phyloP scores from a whole-genome alignment of 2,888 invertebrate species.

The Phrixothrix hirtus region DNA sequence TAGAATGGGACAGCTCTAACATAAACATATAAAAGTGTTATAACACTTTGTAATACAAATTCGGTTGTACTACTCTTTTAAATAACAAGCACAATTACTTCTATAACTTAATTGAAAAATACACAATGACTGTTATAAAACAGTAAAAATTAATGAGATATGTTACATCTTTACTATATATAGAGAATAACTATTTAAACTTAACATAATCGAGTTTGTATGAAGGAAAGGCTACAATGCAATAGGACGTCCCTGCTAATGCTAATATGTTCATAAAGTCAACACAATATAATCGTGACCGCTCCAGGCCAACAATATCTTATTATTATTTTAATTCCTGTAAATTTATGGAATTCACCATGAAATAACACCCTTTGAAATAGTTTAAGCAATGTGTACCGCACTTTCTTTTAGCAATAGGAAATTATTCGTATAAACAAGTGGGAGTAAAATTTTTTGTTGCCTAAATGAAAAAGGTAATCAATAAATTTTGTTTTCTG shows the following conservation, averaged over 20 bases:
- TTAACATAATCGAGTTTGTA: constrained; percentile 3
- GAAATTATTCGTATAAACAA: background rate
- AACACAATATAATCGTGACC: constrained; percentile 49
- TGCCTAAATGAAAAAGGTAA: background rate
- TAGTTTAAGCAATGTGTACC: constrained; percentile 12
- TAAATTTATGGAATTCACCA: constrained; percentile 46
- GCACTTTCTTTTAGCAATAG: constrained; percentile 3
- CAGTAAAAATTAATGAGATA: too few species aligned
- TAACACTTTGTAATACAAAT: too few species aligned
- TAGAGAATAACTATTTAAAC: too few species aligned
- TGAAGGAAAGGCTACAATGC: constrained; percentile 24
- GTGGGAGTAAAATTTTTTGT: background rate
- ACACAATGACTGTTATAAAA: too few species aligned
- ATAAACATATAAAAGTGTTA: too few species aligned
- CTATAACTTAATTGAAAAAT: too few species aligned
- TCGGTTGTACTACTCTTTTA: too few species aligned
- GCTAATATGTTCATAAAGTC: constrained; percentile 47
- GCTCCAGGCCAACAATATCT: constrained; percentile 43
- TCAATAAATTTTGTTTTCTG: background rate
- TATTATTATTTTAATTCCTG: constrained; percentile 48
- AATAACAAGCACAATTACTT: too few species aligned
- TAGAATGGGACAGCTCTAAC: too few species aligned
- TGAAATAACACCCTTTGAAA: constrained; percentile 37
- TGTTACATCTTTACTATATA: too few species aligned
- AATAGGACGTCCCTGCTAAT: constrained; percentile 37